Evolutionary conservation across 2,888 invertebrate genomes (phyloP).

Genomic region (Malacosoma neustria): DNA sequence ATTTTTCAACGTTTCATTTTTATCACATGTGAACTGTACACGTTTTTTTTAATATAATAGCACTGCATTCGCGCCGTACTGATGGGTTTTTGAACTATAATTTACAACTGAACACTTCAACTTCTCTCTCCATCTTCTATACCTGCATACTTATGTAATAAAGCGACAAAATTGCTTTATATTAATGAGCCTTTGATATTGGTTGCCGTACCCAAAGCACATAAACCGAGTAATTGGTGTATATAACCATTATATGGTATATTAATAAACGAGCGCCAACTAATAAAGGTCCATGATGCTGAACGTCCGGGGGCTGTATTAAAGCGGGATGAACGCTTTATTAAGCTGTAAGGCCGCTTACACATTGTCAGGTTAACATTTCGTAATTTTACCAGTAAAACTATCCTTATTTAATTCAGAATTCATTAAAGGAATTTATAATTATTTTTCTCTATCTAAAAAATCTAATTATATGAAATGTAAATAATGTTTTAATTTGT

Average conservation of each 20-base stretch:
- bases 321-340: conserved; percentile 23
- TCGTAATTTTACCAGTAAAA: too few relatives aligned
- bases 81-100: too few relatives aligned
- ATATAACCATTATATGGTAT: conserved; percentile 18
- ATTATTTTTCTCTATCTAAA: too few relatives aligned
- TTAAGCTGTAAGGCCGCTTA: conserved; percentile 25
- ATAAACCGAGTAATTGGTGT: background rate
- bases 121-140: background rate
- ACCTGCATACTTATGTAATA: conserved; percentile 1
- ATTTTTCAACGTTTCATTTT: too few relatives aligned
- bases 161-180: background rate
- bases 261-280: conserved; percentile 38
- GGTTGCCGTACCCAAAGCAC: background rate
- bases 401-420: too few relatives aligned
- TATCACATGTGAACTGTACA: too few relatives aligned
- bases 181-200: background rate
- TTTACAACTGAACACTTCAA: too few relatives aligned
- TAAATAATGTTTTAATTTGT: too few relatives aligned
- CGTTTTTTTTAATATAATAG: too few relatives aligned
- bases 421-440: too few relatives aligned
- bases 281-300: conserved; percentile 58
- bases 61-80: background rate
- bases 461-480: too few relatives aligned
- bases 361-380: too few relatives aligned
- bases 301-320: conserved; percentile 23